phyloP scores from a whole-genome alignment of 2,113 vertebrate species.

The Tringa solitaria region DNA sequence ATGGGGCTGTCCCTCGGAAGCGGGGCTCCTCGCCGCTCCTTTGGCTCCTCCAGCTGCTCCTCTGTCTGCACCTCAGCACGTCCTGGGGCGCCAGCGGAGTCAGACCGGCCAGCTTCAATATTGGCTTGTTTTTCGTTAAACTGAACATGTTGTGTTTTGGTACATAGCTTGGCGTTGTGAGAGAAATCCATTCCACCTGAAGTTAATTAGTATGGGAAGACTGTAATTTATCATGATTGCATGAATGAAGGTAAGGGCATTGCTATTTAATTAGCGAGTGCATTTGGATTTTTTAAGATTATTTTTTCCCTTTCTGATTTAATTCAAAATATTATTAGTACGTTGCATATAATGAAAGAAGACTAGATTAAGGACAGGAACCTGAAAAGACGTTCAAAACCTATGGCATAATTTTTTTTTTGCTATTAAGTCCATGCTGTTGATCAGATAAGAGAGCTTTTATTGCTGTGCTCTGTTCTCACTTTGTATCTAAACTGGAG shows the following conservation, averaged over 20 bases:
- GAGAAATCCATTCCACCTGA: slow-evolving; percentile 26
- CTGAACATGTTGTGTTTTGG: background rate
- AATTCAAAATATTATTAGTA: background rate
- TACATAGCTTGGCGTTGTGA: background rate
- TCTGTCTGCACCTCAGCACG: background rate
- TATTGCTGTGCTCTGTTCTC: background rate
- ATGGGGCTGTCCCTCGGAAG: background rate
- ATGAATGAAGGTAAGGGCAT: background rate
- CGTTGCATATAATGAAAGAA: background rate
- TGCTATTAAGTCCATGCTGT: background rate
- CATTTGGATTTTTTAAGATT: background rate
- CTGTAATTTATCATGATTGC: background rate
- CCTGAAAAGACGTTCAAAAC: background rate
- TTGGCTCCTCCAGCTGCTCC: background rate
- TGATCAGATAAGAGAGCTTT: background rate
- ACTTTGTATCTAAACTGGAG: background rate
- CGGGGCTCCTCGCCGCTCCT: rapidly evolving
- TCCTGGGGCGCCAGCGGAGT: background rate
- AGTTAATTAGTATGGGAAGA: slow-evolving; percentile 32
- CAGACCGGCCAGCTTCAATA: background rate
- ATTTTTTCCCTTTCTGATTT: background rate
- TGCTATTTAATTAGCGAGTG: slow-evolving; percentile 1
- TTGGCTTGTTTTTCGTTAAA: background rate
- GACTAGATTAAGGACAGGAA: background rate
- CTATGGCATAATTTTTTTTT: background rate